phyloP scores from a whole-genome alignment of 2,888 invertebrate genomes.

The Chaetoderma sp. region DNA sequence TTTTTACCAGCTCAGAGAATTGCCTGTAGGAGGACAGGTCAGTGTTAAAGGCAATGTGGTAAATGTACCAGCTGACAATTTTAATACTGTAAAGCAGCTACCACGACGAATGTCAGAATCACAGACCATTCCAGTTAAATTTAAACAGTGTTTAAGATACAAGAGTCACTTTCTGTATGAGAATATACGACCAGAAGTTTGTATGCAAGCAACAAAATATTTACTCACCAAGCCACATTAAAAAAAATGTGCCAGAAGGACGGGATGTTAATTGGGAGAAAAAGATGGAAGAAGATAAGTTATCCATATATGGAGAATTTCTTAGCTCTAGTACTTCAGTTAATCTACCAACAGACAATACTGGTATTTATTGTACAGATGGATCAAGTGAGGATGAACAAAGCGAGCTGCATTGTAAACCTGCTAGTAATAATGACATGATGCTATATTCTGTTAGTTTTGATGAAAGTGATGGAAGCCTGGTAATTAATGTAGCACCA shows the following conservation, averaged over 20 bases:
- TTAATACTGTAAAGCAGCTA: conserved; percentile 19
- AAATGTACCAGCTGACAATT: conserved; percentile 23
- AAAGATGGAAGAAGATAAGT: too few species aligned
- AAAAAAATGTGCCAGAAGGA: conserved; percentile 16
- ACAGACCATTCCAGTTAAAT: conserved; percentile 15
- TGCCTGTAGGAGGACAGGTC: conserved; percentile 24
- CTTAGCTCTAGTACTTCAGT: too few species aligned
- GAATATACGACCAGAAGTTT: conserved; percentile 22
- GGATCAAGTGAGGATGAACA: too few species aligned
- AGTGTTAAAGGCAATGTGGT: conserved; percentile 29
- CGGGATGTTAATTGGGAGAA: conserved; percentile 11
- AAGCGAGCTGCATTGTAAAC: too few species aligned
- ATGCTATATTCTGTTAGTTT: too few species aligned
- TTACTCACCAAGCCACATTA: conserved; percentile 15
- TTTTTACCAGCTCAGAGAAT: conserved; percentile 27
- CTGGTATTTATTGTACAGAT: too few species aligned
- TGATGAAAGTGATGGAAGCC: too few species aligned
- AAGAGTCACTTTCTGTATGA: conserved; percentile 24
- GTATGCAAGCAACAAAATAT: conserved; percentile 13
- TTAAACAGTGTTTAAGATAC: conserved; percentile 23
- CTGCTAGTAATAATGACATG: too few species aligned
- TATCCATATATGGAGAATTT: too few species aligned
- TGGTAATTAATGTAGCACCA: too few species aligned
- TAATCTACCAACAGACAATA: too few species aligned
- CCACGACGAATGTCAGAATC: conserved; percentile 10